Conservation (phyloP, 2,888 invertebrate species). For the Euplexia lucipara region DNA sequence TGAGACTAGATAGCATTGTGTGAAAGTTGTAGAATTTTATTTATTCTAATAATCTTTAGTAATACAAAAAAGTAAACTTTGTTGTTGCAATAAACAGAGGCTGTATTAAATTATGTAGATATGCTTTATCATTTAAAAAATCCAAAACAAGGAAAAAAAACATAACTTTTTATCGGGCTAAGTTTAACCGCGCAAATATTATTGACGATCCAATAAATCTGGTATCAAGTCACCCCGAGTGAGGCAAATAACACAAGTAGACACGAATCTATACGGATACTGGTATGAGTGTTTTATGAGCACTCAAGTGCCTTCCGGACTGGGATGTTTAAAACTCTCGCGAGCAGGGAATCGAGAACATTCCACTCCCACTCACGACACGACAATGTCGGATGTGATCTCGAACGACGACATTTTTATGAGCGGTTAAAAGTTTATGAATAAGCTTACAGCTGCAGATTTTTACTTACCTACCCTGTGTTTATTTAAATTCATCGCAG, state of each 20-base stretch:
- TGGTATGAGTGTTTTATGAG: conserved; percentile 87
- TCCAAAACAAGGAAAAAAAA: conserved; percentile 22
- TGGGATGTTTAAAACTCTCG: conserved; percentile 84
- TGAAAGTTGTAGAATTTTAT: no score
- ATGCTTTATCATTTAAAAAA: conserved; percentile 6
- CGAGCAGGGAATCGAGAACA: conserved; percentile 77
- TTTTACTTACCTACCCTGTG: conserved; percentile 59
- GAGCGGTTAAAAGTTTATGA: conserved; percentile 81
- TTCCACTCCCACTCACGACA: conserved; percentile 82
- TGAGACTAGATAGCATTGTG: no score
- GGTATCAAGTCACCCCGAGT: conserved; percentile 65
- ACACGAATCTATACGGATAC: conserved; percentile 78
- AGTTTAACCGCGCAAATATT: conserved; percentile 55
- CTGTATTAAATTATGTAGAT: not conserved
- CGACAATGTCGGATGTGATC: conserved; percentile 85
- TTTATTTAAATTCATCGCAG: conserved; percentile 44
- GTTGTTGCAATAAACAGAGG: not conserved
- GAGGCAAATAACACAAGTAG: conserved; percentile 78
- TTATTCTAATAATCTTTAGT: no score
- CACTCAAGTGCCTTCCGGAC: conserved; percentile 84
- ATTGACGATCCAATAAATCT: conserved; percentile 63
- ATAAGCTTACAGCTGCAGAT: conserved; percentile 68
- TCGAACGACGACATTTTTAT: conserved; percentile 77
- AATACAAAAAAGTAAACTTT: not conserved
- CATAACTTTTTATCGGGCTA: conserved; percentile 49